Percentiles rank a stretch among this genome's conserved stretches.
These are phyloP conservation scores for Copidosoma floridanum DNA, from an alignment of 1,140 invertebrate genomes.

Conservation along the genomic window DNA sequence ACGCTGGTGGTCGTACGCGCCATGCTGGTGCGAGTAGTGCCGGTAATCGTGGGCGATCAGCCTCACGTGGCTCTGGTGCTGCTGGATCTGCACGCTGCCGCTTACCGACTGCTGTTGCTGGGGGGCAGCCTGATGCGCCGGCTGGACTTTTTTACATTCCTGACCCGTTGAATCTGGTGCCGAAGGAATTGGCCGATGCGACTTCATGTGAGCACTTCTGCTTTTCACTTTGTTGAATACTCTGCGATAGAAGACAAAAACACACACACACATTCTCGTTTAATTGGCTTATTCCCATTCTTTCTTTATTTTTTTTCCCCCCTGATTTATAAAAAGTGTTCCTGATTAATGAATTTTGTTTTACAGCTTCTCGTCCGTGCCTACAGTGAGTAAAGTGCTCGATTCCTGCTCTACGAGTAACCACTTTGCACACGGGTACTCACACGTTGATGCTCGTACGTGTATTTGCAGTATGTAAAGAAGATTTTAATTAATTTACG, in stretches of 20 bases:
- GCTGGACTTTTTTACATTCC: constrained; percentile 50
- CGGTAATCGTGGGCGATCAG: constrained; percentile 19
- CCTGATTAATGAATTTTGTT: too few relatives aligned
- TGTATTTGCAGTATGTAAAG: too few relatives aligned
- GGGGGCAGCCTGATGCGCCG: constrained; percentile 39
- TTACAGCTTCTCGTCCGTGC: too few relatives aligned
- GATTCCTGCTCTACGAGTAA: too few relatives aligned
- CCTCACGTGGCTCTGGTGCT: constrained; percentile 36
- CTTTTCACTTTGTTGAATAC: constrained; percentile 97
- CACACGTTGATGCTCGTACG: too few relatives aligned
- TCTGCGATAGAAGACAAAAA: constrained; percentile 66
- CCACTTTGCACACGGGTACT: too few relatives aligned
- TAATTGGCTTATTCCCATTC: too few relatives aligned
- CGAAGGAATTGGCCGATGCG: constrained; percentile 72
- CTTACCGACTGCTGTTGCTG: constrained; percentile 31
- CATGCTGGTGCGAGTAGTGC: constrained; percentile 38
- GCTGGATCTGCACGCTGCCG: constrained; percentile 28
- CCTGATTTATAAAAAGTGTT: too few relatives aligned
- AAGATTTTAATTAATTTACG: too few relatives aligned
- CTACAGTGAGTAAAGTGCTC: too few relatives aligned
- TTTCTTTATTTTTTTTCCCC: too few relatives aligned
- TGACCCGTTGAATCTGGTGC: constrained; percentile 55
- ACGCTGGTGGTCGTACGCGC: constrained; percentile 37
- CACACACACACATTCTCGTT: too few relatives aligned
- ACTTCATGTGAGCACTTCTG: constrained; percentile 97